A percentile compares a stretch with the other conserved stretches of the same genome.
These are phyloP conservation scores for Tetraneura akinire DNA, from an alignment of 1,140 invertebrate species.

Conservation along the genomic window DNA sequence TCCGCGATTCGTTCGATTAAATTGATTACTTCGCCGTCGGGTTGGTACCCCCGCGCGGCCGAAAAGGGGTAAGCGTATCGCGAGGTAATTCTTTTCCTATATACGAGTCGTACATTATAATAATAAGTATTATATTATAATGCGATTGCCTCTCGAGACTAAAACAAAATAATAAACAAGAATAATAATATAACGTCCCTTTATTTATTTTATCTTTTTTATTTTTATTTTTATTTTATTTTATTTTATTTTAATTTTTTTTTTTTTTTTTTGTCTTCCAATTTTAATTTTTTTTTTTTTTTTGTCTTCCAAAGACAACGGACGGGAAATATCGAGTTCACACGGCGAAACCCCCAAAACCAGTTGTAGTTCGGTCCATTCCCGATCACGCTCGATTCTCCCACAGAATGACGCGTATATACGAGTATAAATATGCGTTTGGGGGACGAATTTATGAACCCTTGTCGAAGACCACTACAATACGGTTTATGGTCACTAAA, in stretches of 20 bases:
- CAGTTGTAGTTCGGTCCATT: not conserved
- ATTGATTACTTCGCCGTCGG: slow-evolving; percentile 26
- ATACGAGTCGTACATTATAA: not conserved
- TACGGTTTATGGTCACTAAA: slow-evolving; percentile 5
- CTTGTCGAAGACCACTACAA: not conserved
- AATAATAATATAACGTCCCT: slow-evolving; percentile 6
- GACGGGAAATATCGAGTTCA: slow-evolving; percentile 3
- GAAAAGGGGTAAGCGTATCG: too few relatives aligned
- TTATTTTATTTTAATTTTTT: too few relatives aligned
- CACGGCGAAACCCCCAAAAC: slow-evolving; percentile 4
- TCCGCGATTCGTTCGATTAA: slow-evolving; percentile 26
- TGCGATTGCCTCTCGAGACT: too few relatives aligned
- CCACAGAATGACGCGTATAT: too few relatives aligned
- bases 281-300: too few relatives aligned
- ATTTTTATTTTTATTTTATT: too few relatives aligned
- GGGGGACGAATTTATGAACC: not conserved
- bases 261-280: too few relatives aligned
- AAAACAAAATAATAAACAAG: too few relatives aligned
- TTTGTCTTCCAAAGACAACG: slow-evolving; percentile 14
- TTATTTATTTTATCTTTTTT: too few relatives aligned
- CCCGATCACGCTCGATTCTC: not conserved
- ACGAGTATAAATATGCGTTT: too few relatives aligned
- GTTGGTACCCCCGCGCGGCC: too few relatives aligned
- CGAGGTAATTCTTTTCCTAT: not conserved
- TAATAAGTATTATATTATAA: not conserved